Evolutionary conservation across 2,113 vertebrate genomes (phyloP).

Genomic region (Phrynocephalus versicolor): DNA sequence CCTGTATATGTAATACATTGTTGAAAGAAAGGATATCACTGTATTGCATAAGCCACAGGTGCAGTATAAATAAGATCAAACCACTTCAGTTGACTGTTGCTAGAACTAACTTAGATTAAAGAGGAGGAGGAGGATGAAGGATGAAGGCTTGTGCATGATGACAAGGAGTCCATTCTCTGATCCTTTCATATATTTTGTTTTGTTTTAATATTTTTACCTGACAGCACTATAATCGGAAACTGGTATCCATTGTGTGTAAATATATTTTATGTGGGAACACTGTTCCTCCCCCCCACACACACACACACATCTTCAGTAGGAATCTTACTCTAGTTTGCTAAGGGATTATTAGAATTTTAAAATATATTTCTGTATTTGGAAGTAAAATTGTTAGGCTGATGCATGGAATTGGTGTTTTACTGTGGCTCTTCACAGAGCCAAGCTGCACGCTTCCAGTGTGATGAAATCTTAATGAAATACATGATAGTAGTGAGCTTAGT

Average conservation of each 20-base stretch:
- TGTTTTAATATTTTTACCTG: too few relatives aligned
- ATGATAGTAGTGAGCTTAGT: background rate
- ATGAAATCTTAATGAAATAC: conserved; percentile 33
- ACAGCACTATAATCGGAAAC: too few relatives aligned
- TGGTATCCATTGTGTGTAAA: background rate
- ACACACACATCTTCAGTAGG: too few relatives aligned
- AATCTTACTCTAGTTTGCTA: background rate
- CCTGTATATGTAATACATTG: background rate
- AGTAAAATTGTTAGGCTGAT: background rate
- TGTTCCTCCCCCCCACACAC: too few relatives aligned
- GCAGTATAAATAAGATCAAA: background rate
- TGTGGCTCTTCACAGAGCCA: background rate
- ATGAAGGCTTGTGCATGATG: background rate
- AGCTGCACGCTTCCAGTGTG: conserved; percentile 1
- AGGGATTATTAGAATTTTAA: background rate
- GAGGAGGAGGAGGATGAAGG: background rate
- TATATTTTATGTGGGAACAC: background rate
- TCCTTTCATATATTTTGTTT: background rate
- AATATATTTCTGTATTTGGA: background rate
- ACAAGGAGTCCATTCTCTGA: background rate
- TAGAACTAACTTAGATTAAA: background rate
- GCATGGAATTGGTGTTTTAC: background rate
- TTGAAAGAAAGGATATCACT: background rate
- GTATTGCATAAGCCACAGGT: background rate
- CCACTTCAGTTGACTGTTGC: background rate